Percentiles rank a stretch among this genome's conserved stretches.
phyloP scores from a whole-genome alignment of 2,888 invertebrate genomes.

The Standfussiana lucernea region DNA sequence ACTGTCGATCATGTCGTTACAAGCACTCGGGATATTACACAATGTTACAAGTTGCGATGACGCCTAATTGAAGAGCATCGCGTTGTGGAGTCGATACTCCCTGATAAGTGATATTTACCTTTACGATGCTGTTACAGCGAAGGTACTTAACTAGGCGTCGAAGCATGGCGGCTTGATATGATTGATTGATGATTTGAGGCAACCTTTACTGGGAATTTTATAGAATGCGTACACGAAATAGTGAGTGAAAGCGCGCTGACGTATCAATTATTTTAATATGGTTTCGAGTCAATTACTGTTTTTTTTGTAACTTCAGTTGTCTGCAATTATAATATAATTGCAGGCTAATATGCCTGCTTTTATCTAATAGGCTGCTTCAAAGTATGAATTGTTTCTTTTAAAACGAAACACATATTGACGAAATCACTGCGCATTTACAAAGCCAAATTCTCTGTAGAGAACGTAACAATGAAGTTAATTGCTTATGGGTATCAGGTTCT shows the following conservation, averaged over 20 bases:
- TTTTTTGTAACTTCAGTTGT: not conserved
- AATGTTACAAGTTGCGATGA: constrained; percentile 48
- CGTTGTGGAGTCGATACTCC: constrained; percentile 34
- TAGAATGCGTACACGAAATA: constrained; percentile 16
- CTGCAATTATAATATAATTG: not conserved
- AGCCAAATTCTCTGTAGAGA: not conserved
- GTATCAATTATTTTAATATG: not conserved
- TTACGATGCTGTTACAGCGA: constrained; percentile 40
- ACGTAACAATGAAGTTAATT: not conserved
- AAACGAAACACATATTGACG: not conserved
- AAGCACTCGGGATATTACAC: constrained; percentile 41
- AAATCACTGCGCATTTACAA: not conserved
- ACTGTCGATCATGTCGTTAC: constrained; percentile 63
- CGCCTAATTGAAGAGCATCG: constrained; percentile 55
- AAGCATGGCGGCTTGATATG: constrained; percentile 42
- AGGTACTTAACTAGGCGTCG: constrained; percentile 40
- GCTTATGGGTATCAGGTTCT: not conserved
- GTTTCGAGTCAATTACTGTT: not conserved
- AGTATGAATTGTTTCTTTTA: not conserved
- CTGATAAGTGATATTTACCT: constrained; percentile 58
- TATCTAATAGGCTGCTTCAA: not conserved
- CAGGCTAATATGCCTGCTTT: no score
- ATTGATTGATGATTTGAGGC: constrained; percentile 57
- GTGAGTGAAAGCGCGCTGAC: constrained; percentile 1
- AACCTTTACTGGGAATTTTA: constrained; percentile 12